Evolutionary conservation across 2,797 vertebrate genomes (phyloP), one percentile per base, ranked within the genome.

Genomic region (Pipistrellus kuhlii): DNA sequence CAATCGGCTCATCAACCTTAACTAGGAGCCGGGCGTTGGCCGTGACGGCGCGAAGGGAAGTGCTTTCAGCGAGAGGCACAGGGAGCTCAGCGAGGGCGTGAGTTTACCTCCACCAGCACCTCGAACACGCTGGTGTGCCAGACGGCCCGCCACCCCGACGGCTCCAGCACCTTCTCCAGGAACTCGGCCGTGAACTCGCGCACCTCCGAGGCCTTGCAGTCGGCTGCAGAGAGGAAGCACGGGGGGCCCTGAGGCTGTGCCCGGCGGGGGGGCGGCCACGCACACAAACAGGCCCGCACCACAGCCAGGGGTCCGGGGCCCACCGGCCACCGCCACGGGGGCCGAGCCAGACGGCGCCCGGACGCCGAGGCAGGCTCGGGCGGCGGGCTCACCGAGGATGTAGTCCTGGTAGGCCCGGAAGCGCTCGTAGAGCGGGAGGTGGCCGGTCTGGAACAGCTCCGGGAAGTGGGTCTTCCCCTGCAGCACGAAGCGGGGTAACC

Each of bases 381-480:
- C n/a, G 21, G 0, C 38, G 38, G 69, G 20, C 98, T 98, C 98
- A 99, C 99, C 99, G 4, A 99, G 98, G 96, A 99, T 99, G 95
- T 99, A 99, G 97, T 99, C 99, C 96, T 99, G 99, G 95, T 99
- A 99, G 0, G 98, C 98, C 85, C 99, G 99, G 97, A 99, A 99
- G 69, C 99, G 97, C 96, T 99, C 99, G 0, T 99, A 99, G 97
- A 99, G 99, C 51, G 99, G 97, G 83, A 99, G 98, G 51, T 98
- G 97, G 95, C 97, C 97, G 0, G 99, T 99, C 88, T 99, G 98
- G 93, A 99, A 99, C 41, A 98, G 98, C 90, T 99, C 99, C 0
- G 99, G 99, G 23, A 99, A 98, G 69, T 84, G 51, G 5, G 96
- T 97, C 8, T 97, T 97, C n/a, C 97, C 98, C 6, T 96, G 94